Base-by-base conservation (phyloP, 2,888 invertebrate genomes). In the Capitulum mitella region DNA sequence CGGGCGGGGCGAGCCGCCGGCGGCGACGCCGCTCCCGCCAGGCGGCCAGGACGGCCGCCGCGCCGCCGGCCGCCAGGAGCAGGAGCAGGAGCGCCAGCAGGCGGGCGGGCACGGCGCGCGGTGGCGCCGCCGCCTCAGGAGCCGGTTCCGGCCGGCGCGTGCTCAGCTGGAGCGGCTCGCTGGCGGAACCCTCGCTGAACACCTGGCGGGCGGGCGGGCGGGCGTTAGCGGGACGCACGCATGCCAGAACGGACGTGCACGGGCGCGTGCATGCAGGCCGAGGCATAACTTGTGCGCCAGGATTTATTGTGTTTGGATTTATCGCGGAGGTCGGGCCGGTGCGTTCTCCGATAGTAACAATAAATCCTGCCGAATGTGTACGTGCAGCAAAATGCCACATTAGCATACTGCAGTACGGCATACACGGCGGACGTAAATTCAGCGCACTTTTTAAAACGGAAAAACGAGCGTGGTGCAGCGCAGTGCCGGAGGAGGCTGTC, bases 251-350 rank as follows among this genome's bases (percentile, higher is more conserved):
- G n/a, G n/a, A n/a, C n/a, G n/a, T n/a, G n/a, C n/a, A n/a, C n/a
- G n/a, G n/a, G n/a, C n/a, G n/a, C n/a, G n/a, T n/a, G n/a, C n/a
- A n/a, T n/a, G n/a, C n/a, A n/a, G n/a, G n/a, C n/a, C n/a, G n/a
- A 22, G 29, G 10, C 10, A 58, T 58, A 3, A 6, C 29, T 14
- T 29, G 58, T 22, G 22, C 22, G 58, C 0, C 3, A 29, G n/a
- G 58, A 58, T 58, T 58, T n/a, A 58, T 10, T 6, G 58, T 58
- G 58, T 58, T 58, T 58, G n/a, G 58, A 58, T 58, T 58, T 58
- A 58, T 58, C n/a, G 58, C 12, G 43, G 2, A n/a, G 29, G n/a
- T 58, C 29, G 29, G 10, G 29, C 29, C 14, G 14, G n/a, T 2
- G 29, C 58, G 29, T 58, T 14, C 29, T 29, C 8, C 29, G 29